Percentiles rank a stretch among this genome's conserved stretches.
Conservation (phyloP, 2,888 invertebrate genomes). For the Ormyrus nitidulus region DNA sequence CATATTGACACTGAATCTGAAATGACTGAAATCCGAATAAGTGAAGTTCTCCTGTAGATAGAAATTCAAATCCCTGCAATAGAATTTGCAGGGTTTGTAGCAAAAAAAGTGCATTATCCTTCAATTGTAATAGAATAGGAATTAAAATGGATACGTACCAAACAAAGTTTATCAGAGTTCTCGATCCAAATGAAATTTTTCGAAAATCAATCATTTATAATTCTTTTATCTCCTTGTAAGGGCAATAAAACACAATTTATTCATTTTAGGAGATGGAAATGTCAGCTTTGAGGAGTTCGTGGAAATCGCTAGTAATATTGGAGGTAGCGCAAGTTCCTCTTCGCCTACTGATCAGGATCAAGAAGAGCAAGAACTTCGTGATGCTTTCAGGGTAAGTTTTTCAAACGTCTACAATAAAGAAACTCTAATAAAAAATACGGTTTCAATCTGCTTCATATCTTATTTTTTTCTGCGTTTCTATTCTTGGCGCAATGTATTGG, state of each 20-base stretch:
- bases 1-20: too few species aligned
- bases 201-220: too few species aligned
- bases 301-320: conserved; percentile 87
- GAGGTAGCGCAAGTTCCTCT: conserved; percentile 80
- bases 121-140: background rate
- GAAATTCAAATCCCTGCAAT: conserved; percentile 34
- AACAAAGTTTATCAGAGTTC: background rate
- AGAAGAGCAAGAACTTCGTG: conserved; percentile 88
- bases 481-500: too few species aligned
- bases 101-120: conserved; percentile 14
- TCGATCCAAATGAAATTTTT: too few species aligned
- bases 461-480: too few species aligned
- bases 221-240: too few species aligned
- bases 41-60: background rate
- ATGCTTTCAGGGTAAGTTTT: conserved; percentile 86
- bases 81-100: background rate
- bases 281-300: conserved; percentile 94
- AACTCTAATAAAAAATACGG: background rate
- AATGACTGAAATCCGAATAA: too few species aligned
- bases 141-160: background rate
- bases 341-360: conserved; percentile 87
- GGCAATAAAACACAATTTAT: background rate
- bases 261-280: conserved; percentile 86
- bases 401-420: background rate
- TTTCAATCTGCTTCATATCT: too few species aligned